Base-by-base conservation (phyloP, 2,797 vertebrate species). In the Tinamus major region DNA sequence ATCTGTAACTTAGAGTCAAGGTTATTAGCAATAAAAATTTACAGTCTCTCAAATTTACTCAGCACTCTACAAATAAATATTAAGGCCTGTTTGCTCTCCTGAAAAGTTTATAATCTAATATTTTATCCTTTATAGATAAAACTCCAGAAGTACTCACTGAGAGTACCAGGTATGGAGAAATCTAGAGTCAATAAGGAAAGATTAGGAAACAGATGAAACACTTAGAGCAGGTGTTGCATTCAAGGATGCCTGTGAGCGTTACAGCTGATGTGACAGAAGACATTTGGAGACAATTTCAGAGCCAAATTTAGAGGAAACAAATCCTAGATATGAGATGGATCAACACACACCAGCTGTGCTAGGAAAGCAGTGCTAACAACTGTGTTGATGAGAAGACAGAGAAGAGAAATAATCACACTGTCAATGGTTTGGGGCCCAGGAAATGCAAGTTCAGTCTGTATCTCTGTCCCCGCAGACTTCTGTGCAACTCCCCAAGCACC, bases 11-110 rank as follows among this genome's bases (percentile, higher is more conserved):
- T 85, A 72, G 69, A 80, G 85, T 65, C 76, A 78, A 81, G 87
- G 76, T 87, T 75, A 92, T 75, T 85, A 92, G 62, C 77, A 90
- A 83, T 89, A 92, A 91, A 91, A 91, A 67, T 76, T 44, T 82
- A 75, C 48, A 37, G 62, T 62, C 41, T 86, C 58, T 94, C 79
- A 71, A 89, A 94, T 85, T 82, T 90, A 77, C 79, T 68, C 0
- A 1, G 39, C 64, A 42, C 81, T 87, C 94, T 44, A 58, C 74
- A 84, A 75, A 92, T 1, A 6, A 62, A 63, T 69, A 81, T 53
- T 80, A 87, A 94, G 39, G 24, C 9, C 13, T 89, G 56, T 85
- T 93, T 92, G 72, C 70, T 86, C 42, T 81, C 74, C 62, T 58
- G 69, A 48, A 91, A 90, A 89, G 74, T 93, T 94, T 80, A 69